Evolutionary conservation across 2,888 invertebrate species (phyloP).

Genomic region (Cylindroiulus punctatus): DNA sequence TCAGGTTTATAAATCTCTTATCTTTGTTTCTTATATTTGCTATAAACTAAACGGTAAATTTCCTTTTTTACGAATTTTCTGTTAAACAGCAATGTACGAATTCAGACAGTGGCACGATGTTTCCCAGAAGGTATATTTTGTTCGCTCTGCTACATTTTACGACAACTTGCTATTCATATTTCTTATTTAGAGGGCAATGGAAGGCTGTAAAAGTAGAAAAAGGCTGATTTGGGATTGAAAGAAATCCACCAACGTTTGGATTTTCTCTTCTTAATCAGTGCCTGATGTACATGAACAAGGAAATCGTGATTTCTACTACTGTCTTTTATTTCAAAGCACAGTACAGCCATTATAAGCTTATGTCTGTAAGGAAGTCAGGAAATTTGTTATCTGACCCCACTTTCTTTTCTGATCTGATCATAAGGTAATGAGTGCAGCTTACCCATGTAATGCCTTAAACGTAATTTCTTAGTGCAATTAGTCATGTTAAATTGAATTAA

Average conservation of each 20-base stretch:
- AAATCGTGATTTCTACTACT: not conserved
- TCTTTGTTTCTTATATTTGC: not conserved
- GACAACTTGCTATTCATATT: not conserved
- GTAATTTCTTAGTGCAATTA: too few species aligned
- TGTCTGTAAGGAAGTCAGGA: too few species aligned
- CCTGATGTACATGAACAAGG: not conserved
- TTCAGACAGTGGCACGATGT: not conserved
- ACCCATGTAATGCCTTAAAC: too few species aligned
- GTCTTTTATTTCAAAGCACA: not conserved
- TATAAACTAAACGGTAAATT: not conserved
- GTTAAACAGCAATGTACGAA: not conserved
- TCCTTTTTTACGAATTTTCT: not conserved
- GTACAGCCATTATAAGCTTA: too few species aligned
- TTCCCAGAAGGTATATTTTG: constrained; percentile 1
- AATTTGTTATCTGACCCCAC: too few species aligned
- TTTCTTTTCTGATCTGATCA: too few species aligned
- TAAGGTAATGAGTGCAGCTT: too few species aligned
- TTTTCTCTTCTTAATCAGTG: not conserved
- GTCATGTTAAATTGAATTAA: too few species aligned
- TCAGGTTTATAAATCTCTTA: not conserved
- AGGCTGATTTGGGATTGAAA: not conserved
- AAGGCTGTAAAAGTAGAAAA: not conserved
- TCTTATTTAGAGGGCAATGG: not conserved
- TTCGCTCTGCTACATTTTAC: constrained; percentile 10
- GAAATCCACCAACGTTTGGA: not conserved